Base-by-base conservation (phyloP, 1,140 invertebrate species). In the Drosophila miranda region DNA sequence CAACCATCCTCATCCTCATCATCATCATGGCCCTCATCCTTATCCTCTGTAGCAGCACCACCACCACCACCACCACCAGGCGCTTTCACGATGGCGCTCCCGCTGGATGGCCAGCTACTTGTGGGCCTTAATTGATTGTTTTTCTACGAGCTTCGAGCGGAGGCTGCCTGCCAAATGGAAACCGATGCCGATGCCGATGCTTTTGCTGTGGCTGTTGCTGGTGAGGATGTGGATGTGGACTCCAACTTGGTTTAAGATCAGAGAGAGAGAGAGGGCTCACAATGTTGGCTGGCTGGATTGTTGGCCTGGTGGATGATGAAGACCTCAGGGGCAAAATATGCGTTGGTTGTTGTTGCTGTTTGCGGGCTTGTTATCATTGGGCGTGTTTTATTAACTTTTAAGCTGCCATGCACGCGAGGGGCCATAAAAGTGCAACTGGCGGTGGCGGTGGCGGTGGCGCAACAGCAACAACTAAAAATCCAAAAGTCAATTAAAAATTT, bases 401-500 rank as follows among this genome's bases (percentile, higher is more conserved):
- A 87, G 82, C 82, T 82, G 82, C 74, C 66, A 78, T 87, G 71
- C 82, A 86, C 82, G 82, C 82, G 78, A 87, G 82, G 63, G 75
- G 82, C 82, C 82, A 87, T 87, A 87, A 87, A 84, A 87, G 83
- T 87, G 82, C 82, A 87, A 82, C 82, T 87, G 79, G 58, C 68
- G 78, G 75, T 56, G 60, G 74, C 75, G 59, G 48, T 87, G 79
- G 58, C 68, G 78, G 75, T 56, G 60, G 74, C 75, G 59, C 50
- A 67, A 26, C 14, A 63, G 62, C 57, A 26, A 14, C 30, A 44
- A 16, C n/a, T 16, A 45, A 64, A 64, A 86, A 79, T 87, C 78
- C 82, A 87, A 87, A 86, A 87, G 82, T 87, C 82, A 87, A 87
- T 87, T 87, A 87, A 87, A 87, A 87, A 81, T 87, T 88, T 87